Conservation (phyloP, 2,797 vertebrate species). For the Epinephelus awoara region DNA sequence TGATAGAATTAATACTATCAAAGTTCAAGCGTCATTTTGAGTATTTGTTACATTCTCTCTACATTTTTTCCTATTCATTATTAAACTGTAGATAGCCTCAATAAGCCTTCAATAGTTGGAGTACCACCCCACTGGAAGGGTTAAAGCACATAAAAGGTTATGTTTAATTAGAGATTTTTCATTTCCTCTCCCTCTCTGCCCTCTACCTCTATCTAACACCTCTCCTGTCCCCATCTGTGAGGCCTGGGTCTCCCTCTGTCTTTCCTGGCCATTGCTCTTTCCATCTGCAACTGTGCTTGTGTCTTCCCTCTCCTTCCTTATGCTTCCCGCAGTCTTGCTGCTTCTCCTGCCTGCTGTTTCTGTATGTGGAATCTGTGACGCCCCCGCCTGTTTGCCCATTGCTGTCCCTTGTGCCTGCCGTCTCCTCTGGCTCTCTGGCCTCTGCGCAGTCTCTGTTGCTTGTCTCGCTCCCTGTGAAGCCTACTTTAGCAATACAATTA, state of each 20-base stretch:
- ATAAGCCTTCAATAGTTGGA: too few relatives aligned
- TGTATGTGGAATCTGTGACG: conserved; percentile 66
- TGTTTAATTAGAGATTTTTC: too few relatives aligned
- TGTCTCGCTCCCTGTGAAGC: conserved; percentile 50
- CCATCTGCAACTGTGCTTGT: conserved; percentile 62
- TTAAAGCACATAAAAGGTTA: too few relatives aligned
- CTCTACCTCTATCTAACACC: conserved; percentile 42
- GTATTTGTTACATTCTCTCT: too few relatives aligned
- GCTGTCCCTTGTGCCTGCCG: conserved; percentile 42
- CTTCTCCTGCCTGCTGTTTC: conserved; percentile 65
- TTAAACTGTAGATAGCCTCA: too few relatives aligned
- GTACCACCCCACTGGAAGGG: too few relatives aligned
- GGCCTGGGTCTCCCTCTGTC: conserved; percentile 42
- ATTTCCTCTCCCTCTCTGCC: conserved; percentile 2
- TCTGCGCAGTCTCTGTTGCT: conserved; percentile 45
- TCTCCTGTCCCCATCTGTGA: conserved; percentile 56
- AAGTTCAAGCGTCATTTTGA: too few relatives aligned
- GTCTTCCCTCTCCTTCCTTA: conserved; percentile 66
- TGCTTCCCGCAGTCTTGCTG: conserved; percentile 62
- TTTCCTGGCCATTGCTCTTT: conserved; percentile 63
- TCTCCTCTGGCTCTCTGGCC: conserved; percentile 63
- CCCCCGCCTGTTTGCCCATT: conserved; percentile 55
- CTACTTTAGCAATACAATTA: conserved; percentile 53
- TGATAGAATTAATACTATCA: too few relatives aligned
- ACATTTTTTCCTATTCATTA: too few relatives aligned